A percentile compares a stretch with the other conserved stretches of the same genome.
Conservation (phyloP, 2,888 invertebrate species). For the Cerastoderma edule region DNA sequence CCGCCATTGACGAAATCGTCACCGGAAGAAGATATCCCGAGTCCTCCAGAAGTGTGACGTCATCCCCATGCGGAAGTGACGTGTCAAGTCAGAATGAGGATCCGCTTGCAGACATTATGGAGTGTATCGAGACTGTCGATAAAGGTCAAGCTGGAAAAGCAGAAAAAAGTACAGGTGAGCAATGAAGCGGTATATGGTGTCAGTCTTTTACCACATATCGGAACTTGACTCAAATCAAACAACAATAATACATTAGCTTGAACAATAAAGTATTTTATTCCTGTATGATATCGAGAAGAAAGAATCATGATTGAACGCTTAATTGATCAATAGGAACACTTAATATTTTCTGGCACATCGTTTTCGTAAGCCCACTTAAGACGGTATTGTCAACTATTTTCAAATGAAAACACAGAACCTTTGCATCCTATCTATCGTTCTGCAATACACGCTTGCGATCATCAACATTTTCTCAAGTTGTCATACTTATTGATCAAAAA, state of each 20-base stretch:
- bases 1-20: constrained; percentile 25
- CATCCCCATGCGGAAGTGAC: constrained; percentile 49
- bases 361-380: too few relatives aligned
- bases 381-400: neutral
- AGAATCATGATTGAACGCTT: too few relatives aligned
- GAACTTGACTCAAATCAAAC: too few relatives aligned
- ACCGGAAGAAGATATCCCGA: neutral
- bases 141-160: constrained; percentile 9
- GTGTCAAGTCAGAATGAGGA: constrained; percentile 39
- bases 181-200: neutral
- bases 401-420: too few relatives aligned
- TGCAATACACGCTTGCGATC: neutral
- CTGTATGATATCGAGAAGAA: too few relatives aligned
- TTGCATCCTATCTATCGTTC: too few relatives aligned
- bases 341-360: too few relatives aligned
- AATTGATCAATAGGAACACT: too few relatives aligned
- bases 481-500: too few relatives aligned
- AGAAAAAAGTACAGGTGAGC: neutral
- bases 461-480: too few relatives aligned
- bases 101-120: constrained; percentile 64
- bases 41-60: constrained; percentile 27
- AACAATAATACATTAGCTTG: too few relatives aligned
- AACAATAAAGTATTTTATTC: too few relatives aligned
- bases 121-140: constrained; percentile 56
- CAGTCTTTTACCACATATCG: neutral